Evolutionary conservation across 2,113 vertebrate species (phyloP), one percentile per base, ranked within the genome.

Genomic region (Cyprinodon tularosa): DNA sequence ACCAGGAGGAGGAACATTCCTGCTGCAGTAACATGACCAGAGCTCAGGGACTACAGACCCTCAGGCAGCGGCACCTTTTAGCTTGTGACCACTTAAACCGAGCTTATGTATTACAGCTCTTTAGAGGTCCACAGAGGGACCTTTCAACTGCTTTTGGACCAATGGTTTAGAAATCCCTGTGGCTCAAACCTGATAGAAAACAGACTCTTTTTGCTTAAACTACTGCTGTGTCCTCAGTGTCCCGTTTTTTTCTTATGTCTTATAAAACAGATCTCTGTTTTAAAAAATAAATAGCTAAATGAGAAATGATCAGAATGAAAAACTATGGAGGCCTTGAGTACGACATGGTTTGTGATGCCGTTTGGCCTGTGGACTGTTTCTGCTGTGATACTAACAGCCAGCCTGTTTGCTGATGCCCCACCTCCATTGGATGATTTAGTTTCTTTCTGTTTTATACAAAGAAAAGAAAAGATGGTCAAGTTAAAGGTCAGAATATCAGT

Each of bases 1-100:
- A 62, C 38, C 70, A 53, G 59, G 65, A 81, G 44, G 17, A 22
- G 3, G 61, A 78, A 72, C 89, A 88, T 86, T 85, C 88, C 82
- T 87, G 74, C 71, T 40, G 50, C 39, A 57, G 47, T 48, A 75
- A 72, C 48, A 61, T 77, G 70, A 83, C 67, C 68, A 42, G n/a
- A 71, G 53, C 57, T 59, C 48, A 62, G 9, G 74, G 39, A 29
- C 14, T 38, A 47, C 0, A 9, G 62, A 44, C 64, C 76, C 67
- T 47, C 22, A 0, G 62, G 72, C 71, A 1, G 59, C 8, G 29
- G 12, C 37, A 48, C 53, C n/a, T 70, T 78, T 4, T 4, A 29
- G 1, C 75, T 53, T 37, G 57, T 78, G 78, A 69, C 29, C 47
- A 4, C 36, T 80, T 38, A 10, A 53, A 45, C 20, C 10, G 7